These are phyloP conservation scores for Henricia sp. DNA, from an alignment of 53 echinoderm and acorn worm species.

Conservation along the genomic window DNA sequence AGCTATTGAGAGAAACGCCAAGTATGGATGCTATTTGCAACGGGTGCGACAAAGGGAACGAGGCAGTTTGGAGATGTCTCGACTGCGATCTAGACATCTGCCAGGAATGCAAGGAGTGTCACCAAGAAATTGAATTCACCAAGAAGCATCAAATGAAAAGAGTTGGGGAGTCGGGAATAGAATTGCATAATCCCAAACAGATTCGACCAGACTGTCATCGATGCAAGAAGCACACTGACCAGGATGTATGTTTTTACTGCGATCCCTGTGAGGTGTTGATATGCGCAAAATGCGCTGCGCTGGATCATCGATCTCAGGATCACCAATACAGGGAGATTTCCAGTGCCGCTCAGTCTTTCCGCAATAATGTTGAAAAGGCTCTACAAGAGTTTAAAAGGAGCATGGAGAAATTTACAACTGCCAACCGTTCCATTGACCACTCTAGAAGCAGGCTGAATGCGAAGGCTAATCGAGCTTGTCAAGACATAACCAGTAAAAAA, in stretches of 20 bases:
- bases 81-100: background rate
- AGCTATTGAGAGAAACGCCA: background rate
- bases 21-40: background rate
- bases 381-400: background rate
- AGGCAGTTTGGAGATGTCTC: constrained; percentile 7
- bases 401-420: background rate
- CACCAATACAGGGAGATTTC: background rate
- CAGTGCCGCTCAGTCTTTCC: constrained; percentile 10
- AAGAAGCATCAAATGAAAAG: constrained; percentile 8
- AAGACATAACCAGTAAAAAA: constrained; percentile 17
- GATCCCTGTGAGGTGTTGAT: background rate
- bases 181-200: no score
- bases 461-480: constrained; percentile 11
- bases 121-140: background rate
- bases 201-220: no score
- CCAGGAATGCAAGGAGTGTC: background rate
- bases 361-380: background rate
- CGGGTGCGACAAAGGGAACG: background rate
- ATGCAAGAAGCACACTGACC: constrained; percentile 6
- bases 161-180: no score
- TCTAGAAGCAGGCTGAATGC: background rate
- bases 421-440: background rate
- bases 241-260: constrained; percentile 15
- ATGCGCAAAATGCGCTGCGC: constrained; percentile 1
- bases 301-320: background rate